Evolutionary conservation across 2,797 vertebrate genomes (phyloP), one percentile per base, ranked within the genome.

Genomic region (Ceryle rudis): DNA sequence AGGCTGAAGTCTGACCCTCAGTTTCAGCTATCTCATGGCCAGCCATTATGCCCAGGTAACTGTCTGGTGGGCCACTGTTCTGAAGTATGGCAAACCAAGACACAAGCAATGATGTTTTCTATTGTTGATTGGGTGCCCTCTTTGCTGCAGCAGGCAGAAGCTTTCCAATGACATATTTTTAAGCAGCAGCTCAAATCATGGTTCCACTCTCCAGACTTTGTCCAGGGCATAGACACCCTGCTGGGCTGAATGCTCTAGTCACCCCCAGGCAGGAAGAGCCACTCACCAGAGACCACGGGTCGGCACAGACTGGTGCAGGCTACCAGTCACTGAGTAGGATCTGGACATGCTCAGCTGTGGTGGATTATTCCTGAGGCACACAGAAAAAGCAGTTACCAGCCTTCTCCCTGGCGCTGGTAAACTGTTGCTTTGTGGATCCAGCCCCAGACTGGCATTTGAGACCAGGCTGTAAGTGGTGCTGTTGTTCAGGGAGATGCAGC

Each of bases 401-500:
- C 28, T 51, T 57, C 25, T 83, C 52, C 66, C 54, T 10, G 77
- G 25, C 23, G 70, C 80, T 71, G 55, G 41, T 71, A 66, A 11
- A 11, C 11, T 10, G 42, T 67, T 82, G 85, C 44, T 61, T 52
- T 20, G 22, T 14, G 33, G 31, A 55, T 78, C 60, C 1, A 0
- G 66, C 69, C 66, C 81, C n/a, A n/a, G 44, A n/a, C 81, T 91
- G 81, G 86, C 66, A 46, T 11, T 55, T 3, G 25, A 88, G 79
- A 23, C 33, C 71, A 70, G 71, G 87, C 79, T 90, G 6, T 25
- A 6, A 89, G 85, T 37, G 85, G 47, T 92, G 75, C 85, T 94
- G 81, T 92, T 94, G 90, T 46, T 84, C 74, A 93, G 87, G 42
- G 61, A 94, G 80, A 37, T 75, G 77, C 66, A 93, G 85, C 37